A percentile compares a stretch with the other conserved stretches of the same genome.
These are phyloP conservation scores for Chloebia gouldiae DNA, from an alignment of 2,113 vertebrate species.

Conservation along the genomic window DNA sequence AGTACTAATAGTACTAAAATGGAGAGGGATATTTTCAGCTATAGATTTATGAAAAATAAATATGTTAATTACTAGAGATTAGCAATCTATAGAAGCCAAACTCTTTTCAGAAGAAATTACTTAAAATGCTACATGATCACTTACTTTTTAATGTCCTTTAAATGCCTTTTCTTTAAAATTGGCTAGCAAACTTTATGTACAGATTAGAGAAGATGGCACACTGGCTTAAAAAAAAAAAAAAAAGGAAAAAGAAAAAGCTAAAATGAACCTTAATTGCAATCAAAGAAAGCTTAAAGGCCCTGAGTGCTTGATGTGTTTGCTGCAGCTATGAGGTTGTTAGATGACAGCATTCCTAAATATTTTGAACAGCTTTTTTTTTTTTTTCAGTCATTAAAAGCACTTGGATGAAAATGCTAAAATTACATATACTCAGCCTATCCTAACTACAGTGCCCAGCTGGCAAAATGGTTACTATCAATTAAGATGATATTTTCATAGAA, in stretches of 20 bases:
- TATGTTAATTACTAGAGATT: neutral
- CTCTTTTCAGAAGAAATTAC: neutral
- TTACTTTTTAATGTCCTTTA: neutral
- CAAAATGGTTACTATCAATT: neutral
- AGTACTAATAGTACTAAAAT: neutral
- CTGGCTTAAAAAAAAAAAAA: conserved; percentile 68
- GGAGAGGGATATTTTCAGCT: neutral
- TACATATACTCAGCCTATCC: neutral
- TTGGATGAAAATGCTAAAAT: conserved; percentile 19
- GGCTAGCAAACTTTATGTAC: conserved; percentile 36
- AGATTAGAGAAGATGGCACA: conserved; percentile 74
- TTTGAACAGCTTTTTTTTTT: conserved; percentile 8
- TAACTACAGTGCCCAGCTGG: neutral
- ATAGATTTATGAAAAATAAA: neutral
- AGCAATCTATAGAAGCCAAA: neutral
- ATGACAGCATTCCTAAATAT: conserved; percentile 29
- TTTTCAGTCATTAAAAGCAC: neutral
- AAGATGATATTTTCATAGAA: neutral
- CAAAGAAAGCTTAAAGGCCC: conserved; percentile 78
- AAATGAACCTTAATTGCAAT: conserved; percentile 80
- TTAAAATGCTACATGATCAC: neutral
- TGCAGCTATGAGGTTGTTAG: conserved; percentile 1
- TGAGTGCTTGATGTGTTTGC: conserved; percentile 16
- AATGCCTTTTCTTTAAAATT: conserved; percentile 20
- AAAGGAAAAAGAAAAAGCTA: conserved; percentile 60